Evolutionary conservation across 2,113 vertebrate genomes (phyloP), one percentile per base, ranked within the genome.

Genomic region (Isurus oxyrinchus): DNA sequence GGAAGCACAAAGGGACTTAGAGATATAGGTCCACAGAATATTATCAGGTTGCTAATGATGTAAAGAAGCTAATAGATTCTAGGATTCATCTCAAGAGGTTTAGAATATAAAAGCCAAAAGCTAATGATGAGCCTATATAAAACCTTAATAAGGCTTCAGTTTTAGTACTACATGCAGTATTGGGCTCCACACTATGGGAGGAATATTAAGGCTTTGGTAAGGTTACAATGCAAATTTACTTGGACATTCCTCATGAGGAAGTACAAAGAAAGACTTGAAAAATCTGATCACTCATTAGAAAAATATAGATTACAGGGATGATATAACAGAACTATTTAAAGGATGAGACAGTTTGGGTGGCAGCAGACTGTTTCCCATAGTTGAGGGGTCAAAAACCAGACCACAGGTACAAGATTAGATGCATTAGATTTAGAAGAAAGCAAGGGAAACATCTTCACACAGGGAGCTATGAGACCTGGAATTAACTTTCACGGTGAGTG

Each of bases 51-150:
- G 81, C 40, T 84, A 84, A 84, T 84, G 81, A 44, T 84, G 4
- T 84, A 84, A 84, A 84, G 40, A 84, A 84, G 81, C 81, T 84
- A 84, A 84, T 84, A 84, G 19, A 84, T 84, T 84, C 81, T 44
- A 44, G 81, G 81, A 21, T 44, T 44, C 81, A 44, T 84, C 81
- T 84, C 81, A 44, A 44, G 81, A 84, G 81, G 40, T 84, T 84
- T 84, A 84, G 40, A 44, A 84, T 84, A 44, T 44, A 84, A 84
- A 84, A 81, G n/a, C 76, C 76, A 40, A 40, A 10, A 81, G 76
- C 76, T 81, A 81, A 81, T 49, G 40, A 84, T 44, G 40, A 84
- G 40, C 40, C 81, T 44, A 5, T 84, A 84, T 84, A 44, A 84
- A 84, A 84, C 5, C 40, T 84, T 44, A 84, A 84, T 44, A 84